phyloP scores from a whole-genome alignment of 2,113 vertebrate genomes.

The Progne subis region DNA sequence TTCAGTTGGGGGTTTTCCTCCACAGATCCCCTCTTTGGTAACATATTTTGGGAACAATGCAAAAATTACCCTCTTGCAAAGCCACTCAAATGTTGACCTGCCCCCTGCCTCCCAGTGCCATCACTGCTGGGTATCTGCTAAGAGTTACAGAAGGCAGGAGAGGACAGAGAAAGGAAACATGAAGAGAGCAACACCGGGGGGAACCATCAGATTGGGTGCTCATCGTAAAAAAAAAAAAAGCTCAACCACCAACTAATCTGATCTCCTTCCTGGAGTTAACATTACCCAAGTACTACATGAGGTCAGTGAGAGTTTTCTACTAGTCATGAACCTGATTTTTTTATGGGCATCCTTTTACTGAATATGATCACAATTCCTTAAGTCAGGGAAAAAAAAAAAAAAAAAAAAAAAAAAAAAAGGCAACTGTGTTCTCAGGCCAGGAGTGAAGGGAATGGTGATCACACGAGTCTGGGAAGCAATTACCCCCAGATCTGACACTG shows the following conservation, averaged over 20 bases:
- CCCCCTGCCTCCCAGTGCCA: neutral
- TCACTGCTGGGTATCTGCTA: neutral
- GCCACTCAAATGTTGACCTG: neutral
- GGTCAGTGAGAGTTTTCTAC: neutral
- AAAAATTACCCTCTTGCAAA: neutral
- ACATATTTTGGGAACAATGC: rapidly evolving
- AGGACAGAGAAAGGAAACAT: neutral
- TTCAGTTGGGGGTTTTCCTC: neutral
- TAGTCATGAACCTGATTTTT: neutral
- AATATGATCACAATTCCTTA: neutral
- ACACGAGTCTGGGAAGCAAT: neutral
- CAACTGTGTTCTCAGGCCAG: neutral
- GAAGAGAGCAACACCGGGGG: neutral
- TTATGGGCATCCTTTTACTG: neutral
- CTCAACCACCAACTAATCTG: neutral
- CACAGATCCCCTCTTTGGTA: neutral
- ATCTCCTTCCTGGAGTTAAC: neutral
- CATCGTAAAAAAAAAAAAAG: neutral
- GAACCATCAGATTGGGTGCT: neutral
- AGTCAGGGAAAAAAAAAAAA: neutral
- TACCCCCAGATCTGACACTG: neutral
- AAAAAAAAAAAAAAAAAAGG: neutral
- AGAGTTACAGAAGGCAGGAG: neutral
- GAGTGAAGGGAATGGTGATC: neutral
- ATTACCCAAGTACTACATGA: neutral